Evolutionary conservation across 2,888 invertebrate species (phyloP), one percentile per base, ranked within the genome.

Genomic region (Aleiodes alternator): DNA sequence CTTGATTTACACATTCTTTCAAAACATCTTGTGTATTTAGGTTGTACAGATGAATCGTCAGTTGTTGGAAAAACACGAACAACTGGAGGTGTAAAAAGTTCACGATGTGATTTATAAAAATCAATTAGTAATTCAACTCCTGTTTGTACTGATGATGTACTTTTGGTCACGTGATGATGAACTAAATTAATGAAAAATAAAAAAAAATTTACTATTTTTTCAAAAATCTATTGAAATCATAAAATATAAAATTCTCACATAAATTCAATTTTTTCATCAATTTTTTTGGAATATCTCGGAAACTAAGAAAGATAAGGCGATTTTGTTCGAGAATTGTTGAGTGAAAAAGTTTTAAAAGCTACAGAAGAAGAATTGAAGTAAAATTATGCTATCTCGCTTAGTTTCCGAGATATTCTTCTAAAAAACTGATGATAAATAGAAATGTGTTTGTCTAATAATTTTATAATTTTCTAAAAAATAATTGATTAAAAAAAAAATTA

Each of bases 111-210:
- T 38, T 76, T 78, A 56, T 68, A 72, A 7, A 80, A 53, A 29
- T 76, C 79, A 16, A 73, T 69, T 23, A 83, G 71, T 64, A 85
- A 71, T 68, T 85, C 83, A 48, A 78, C 72, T 53, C 83, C 83
- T 7, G 85, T 85, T 77, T 85, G 85, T 16, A 83, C 82, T 7
- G 83, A 83, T 8, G 83, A 48, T 0, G 82, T 83, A 50, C 83
- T 79, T 23, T 81, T 79, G 61, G 79, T 75, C 7, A 82, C 73
- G 68, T 79, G 59, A 74, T 71, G 70, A 50, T 76, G 73, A 9
- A 11, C 72, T 55, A 16, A 23, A 53, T 12, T 9, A 38, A 23
- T 29, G 23, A 56, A 53, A 68, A 77, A 70, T n/a, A 29, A 68
- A 48, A 29, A 68, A 48, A 51, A 55, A 31, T 66, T 48, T 12